These are phyloP conservation scores for Spilosoma lubricipeda DNA, from an alignment of 2,888 invertebrate genomes.

Conservation along the genomic window DNA sequence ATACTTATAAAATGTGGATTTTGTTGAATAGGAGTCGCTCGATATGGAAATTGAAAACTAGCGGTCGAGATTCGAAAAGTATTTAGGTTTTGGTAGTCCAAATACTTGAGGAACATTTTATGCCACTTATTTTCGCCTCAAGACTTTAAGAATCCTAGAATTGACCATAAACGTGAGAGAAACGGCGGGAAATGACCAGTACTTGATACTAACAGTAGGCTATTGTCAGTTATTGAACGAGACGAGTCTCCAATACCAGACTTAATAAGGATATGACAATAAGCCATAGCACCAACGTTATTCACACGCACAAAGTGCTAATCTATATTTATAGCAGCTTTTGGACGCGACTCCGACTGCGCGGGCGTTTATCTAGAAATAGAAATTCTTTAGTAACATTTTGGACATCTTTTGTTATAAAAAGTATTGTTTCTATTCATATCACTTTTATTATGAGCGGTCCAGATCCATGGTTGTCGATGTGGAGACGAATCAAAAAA, in stretches of 20 bases:
- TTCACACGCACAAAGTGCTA: slow-evolving; percentile 16
- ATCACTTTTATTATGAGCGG: neutral
- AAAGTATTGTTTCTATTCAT: too few species aligned
- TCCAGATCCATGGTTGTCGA: too few species aligned
- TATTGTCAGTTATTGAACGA: slow-evolving; percentile 18
- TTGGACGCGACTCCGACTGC: neutral
- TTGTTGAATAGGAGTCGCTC: too few species aligned
- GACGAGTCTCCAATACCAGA: slow-evolving; percentile 29
- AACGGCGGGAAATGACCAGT: neutral
- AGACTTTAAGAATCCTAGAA: neutral
- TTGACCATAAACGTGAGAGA: neutral
- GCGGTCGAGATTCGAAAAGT: too few species aligned
- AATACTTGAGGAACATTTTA: neutral
- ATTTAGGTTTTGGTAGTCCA: neutral
- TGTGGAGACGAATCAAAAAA: too few species aligned
- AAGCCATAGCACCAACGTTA: slow-evolving; percentile 22
- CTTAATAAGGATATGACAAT: slow-evolving; percentile 55
- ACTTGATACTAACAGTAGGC: neutral
- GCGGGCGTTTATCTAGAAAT: neutral
- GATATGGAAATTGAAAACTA: too few species aligned
- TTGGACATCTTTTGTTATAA: neutral
- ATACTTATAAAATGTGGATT: too few species aligned
- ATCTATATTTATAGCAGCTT: neutral
- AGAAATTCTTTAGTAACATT: neutral
- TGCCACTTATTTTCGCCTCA: neutral